These are phyloP conservation scores for Chrysochloris asiatica DNA, from an alignment of 2,113 vertebrate species.

Conservation along the genomic window DNA sequence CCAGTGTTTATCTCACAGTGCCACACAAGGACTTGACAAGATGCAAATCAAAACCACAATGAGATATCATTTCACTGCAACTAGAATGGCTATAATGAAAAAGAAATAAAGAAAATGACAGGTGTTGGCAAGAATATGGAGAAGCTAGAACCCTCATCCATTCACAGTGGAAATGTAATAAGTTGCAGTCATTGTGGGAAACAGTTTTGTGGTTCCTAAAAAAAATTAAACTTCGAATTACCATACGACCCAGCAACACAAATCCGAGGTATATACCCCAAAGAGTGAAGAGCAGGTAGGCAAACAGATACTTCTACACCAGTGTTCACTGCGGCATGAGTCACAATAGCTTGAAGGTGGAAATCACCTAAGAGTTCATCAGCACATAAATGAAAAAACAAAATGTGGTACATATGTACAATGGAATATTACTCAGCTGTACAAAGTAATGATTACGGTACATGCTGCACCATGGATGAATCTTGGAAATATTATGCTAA, in stretches of 20 bases:
- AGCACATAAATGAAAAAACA: background rate
- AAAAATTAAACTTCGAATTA: background rate
- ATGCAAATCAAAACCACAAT: background rate
- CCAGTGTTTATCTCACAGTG: too few species aligned
- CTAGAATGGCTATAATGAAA: background rate
- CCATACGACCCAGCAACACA: background rate
- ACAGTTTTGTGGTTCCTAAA: background rate
- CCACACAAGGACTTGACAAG: too few species aligned
- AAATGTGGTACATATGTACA: too few species aligned
- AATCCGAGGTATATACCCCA: background rate
- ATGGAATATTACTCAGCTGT: background rate
- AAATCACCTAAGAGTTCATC: background rate
- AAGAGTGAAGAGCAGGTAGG: background rate
- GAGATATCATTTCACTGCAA: background rate
- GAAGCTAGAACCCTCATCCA: background rate
- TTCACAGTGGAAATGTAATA: background rate
- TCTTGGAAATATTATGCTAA: background rate
- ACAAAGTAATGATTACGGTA: background rate
- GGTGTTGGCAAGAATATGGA: background rate
- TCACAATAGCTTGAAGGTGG: background rate
- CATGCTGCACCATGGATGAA: background rate
- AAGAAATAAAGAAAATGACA: background rate
- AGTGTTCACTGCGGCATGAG: background rate
- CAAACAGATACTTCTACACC: background rate
- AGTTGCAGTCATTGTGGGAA: background rate